Base-by-base conservation (phyloP, 2,888 invertebrate genomes). In the Danaus chrysippus region DNA sequence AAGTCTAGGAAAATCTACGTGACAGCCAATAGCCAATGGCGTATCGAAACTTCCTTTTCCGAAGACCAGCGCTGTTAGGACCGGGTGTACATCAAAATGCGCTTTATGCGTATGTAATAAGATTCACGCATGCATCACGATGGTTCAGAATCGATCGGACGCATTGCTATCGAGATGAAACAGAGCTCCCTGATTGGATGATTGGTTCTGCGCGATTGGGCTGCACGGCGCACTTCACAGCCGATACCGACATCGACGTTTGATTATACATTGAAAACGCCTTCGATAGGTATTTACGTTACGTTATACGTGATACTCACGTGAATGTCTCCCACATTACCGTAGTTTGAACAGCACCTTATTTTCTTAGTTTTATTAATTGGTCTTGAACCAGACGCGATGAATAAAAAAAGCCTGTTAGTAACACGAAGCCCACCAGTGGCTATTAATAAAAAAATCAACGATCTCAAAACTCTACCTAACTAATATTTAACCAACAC, bases 191-290 rank as follows among this genome's bases (percentile, higher is more conserved):
- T 75, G 77, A 91, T 91, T 90, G 90, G 91, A 73, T 87, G 92
- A 93, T 93, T 92, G 93, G 93, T 91, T 91, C 86, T 82, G 84
- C 87, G 86, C 88, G 81, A 91, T 91, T 90, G 91, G 91, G 76
- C 74, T 77, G 76, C 75, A 81, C 71, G 68, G 92, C 92, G 92
- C 92, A 92, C 87, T 92, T 92, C 92, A 92, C 92, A 92, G 92
- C 91, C 91, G 86, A 86, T 84, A 85, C 72, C 72, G 60, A 69
- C 71, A 70, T 85, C 81, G 83, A 86, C 80, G 78, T 83, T 79
- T 69, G 78, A 78, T 79, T 82, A 76, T 64, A 79, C 74, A 71
- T 68, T 76, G 75, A 82, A 78, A 76, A 78, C 81, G 83, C 85
- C 81, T 84, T 81, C 77, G 73, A 82, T 87, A 88, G 86, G 85